Conservation (phyloP, 2,888 invertebrate species). For the Acleris cristana region DNA sequence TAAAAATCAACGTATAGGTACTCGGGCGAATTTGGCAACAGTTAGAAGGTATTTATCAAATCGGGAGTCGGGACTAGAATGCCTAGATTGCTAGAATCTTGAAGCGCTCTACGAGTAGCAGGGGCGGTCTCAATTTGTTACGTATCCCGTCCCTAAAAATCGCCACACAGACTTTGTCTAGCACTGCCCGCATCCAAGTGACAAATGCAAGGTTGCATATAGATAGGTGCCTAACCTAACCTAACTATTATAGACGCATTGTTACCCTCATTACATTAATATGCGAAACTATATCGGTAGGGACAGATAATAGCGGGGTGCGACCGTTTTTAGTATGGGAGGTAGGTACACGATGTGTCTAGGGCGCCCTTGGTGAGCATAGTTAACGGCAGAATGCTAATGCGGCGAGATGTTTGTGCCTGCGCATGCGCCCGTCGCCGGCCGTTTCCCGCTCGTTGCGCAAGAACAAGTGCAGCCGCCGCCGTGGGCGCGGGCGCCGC, state of each 20-base stretch:
- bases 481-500: constrained; percentile 47
- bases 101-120: too few species aligned
- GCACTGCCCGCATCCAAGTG: too few species aligned
- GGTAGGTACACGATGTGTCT: constrained; percentile 48
- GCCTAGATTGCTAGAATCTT: too few species aligned
- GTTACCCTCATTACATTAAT: background rate
- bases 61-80: too few species aligned
- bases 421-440: constrained; percentile 57
- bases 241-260: background rate
- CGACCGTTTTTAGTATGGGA: constrained; percentile 49
- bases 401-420: constrained; percentile 57
- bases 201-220: too few species aligned
- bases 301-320: background rate
- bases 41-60: too few species aligned
- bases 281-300: background rate
- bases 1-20: too few species aligned
- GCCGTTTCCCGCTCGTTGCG: constrained; percentile 70
- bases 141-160: too few species aligned
- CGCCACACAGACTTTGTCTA: too few species aligned
- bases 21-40: too few species aligned
- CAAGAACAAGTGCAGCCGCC: constrained; percentile 66
- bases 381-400: constrained; percentile 81
- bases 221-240: too few species aligned
- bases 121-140: too few species aligned
- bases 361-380: constrained; percentile 61